A percentile compares a stretch with the other conserved stretches of the same genome.
These are phyloP conservation scores for Synodontis membranacea DNA, from an alignment of 2,113 vertebrate genomes.

Conservation along the genomic window DNA sequence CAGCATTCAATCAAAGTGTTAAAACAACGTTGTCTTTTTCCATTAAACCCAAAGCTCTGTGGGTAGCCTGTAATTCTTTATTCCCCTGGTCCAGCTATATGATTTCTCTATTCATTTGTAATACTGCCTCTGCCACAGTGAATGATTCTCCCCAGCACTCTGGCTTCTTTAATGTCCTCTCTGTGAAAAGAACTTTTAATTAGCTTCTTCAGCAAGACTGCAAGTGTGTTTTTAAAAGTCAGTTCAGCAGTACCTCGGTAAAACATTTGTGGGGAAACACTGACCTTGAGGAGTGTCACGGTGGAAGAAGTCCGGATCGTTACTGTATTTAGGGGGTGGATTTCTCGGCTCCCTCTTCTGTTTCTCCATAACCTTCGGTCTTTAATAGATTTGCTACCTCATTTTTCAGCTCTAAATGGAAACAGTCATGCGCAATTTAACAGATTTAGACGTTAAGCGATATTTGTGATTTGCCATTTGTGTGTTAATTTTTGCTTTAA, in stretches of 20 bases:
- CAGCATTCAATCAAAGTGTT: constrained; percentile 23
- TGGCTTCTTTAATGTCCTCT: constrained; percentile 58
- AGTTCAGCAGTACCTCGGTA: not conserved
- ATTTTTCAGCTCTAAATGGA: constrained; percentile 6
- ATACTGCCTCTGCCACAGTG: constrained; percentile 35
- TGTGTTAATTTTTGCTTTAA: not conserved
- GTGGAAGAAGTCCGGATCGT: not conserved
- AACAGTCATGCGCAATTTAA: not conserved
- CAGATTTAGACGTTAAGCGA: constrained; percentile 10
- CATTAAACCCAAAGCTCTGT: constrained; percentile 18
- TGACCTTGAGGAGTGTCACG: not conserved
- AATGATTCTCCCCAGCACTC: constrained; percentile 50
- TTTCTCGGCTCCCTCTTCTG: not conserved
- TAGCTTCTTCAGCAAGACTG: constrained; percentile 55
- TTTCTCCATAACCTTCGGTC: not conserved
- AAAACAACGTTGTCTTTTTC: constrained; percentile 22
- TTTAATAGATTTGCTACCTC: not conserved
- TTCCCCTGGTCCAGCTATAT: not conserved
- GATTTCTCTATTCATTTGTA: constrained; percentile 39
- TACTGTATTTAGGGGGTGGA: not conserved
- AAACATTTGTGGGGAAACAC: not conserved
- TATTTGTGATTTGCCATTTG: constrained; percentile 2
- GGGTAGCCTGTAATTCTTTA: not conserved
- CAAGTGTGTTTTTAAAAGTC: not conserved
- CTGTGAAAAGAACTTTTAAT: constrained; percentile 59